Evolutionary conservation across 2,888 invertebrate genomes (phyloP).

Genomic region (Gryllus longicercus): DNA sequence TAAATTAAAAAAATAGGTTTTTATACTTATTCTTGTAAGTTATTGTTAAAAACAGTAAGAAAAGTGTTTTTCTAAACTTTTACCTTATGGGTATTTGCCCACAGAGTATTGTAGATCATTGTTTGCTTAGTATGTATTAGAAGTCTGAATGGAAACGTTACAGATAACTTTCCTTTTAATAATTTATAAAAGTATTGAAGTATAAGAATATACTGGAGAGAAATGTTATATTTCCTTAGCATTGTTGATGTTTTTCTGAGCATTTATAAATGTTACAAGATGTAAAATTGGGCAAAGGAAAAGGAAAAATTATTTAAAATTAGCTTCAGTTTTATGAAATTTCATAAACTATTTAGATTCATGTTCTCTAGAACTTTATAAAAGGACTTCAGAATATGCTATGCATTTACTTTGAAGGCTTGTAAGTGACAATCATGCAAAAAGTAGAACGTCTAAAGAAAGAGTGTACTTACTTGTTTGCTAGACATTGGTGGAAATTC

Average conservation of each 20-base stretch:
- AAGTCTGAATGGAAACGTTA: not conserved
- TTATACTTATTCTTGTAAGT: constrained; percentile 11
- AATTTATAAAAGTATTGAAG: not conserved
- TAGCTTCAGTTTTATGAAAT: not conserved
- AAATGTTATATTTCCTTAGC: constrained; percentile 17
- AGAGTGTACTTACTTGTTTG: not conserved
- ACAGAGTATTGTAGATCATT: not conserved
- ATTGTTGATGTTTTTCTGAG: not conserved
- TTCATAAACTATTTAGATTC: not conserved
- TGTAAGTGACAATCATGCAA: not conserved
- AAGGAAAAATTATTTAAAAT: not conserved
- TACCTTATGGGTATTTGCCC: not conserved
- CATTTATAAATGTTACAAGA: constrained; percentile 5
- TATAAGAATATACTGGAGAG: not conserved
- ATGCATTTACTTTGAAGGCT: not conserved
- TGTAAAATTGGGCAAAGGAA: not conserved
- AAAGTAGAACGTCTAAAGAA: not conserved
- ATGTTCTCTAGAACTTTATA: not conserved
- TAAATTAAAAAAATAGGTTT: not conserved
- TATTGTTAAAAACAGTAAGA: not conserved
- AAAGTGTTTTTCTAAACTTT: not conserved
- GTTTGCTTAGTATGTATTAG: not conserved
- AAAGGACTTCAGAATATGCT: constrained; percentile 11
- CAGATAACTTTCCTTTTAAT: not conserved
- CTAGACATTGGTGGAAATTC: not conserved